A percentile compares a stretch with the other conserved stretches of the same genome.
These are phyloP conservation scores for Orycteropus afer DNA, from an alignment of 2,113 vertebrate genomes.

Conservation along the genomic window DNA sequence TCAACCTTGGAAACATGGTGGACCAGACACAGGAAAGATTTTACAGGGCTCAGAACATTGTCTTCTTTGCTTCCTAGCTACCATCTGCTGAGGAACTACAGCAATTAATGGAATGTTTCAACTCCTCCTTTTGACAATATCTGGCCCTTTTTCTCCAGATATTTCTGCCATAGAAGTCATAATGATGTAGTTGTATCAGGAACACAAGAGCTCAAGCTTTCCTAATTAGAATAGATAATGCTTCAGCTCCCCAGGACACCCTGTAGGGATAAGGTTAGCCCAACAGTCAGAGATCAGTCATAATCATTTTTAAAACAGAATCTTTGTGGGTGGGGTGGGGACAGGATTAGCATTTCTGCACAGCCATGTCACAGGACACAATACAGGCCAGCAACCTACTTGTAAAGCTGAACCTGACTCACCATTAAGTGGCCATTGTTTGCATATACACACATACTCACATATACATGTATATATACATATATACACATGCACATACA, in stretches of 20 bases:
- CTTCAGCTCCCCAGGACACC: background rate
- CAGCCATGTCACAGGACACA: background rate
- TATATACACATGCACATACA: background rate
- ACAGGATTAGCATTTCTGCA: background rate
- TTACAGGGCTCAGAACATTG: too few species aligned
- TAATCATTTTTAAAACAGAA: background rate
- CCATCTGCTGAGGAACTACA: too few species aligned
- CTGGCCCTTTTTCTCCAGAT: background rate
- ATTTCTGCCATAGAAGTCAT: background rate
- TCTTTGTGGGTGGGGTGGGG: background rate
- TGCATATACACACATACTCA: background rate
- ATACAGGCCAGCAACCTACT: background rate
- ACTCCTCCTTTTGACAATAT: background rate
- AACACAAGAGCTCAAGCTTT: background rate
- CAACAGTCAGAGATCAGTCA: fast-evolving
- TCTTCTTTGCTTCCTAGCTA: background rate
- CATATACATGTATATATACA: background rate
- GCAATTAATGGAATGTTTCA: fast-evolving
- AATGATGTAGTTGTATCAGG: background rate
- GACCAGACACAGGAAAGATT: background rate
- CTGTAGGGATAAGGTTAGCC: background rate
- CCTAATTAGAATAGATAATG: background rate
- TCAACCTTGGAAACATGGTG: background rate
- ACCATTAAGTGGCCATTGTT: background rate
- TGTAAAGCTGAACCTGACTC: background rate